Base-by-base conservation (phyloP, 2,113 vertebrate species). In the Chaetodon trifascialis region DNA sequence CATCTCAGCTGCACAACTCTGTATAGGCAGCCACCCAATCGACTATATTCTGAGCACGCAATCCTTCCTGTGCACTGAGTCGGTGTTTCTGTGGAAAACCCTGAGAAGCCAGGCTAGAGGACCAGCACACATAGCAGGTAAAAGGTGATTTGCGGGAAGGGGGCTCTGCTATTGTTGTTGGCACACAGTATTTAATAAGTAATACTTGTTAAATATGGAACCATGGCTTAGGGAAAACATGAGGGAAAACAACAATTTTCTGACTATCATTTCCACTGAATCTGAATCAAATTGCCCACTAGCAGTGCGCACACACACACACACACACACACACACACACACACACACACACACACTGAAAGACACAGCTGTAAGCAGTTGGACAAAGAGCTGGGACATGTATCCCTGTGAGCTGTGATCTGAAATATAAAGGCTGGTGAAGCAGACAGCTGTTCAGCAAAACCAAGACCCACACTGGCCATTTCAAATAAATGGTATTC, bases 21-120 rank as follows among this genome's bases (percentile, higher is more conserved):
- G 14, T 34, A 10, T 51, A 42, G n/a, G 63, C 56, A 68, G 72
- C 15, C 25, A 80, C 73, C 67, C 2, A 7, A 25, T 23, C 4
- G 17, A 73, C 34, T 70, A 54, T 76, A 79, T 83, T 80, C 83
- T 64, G 63, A 84, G 59, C 80, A 79, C 0, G 5, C 71, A 62
- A 16, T 30, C 58, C 58, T 44, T 77, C 38, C 52, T 36, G 30
- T 68, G 40, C 66, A 47, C 42, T 65, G 68, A 42, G 56, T 56
- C 77, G 36, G 15, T 38, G 66, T 49, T 76, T 69, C 63, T 65
- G 51, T 60, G 15, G 70, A 65, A 62, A 49, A 78, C 69, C 46
- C 65, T 44, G 17, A 30, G 34, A 67, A 46, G 16, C 49, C 36
- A 10, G 60, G 23, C 34, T 47, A 40, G 82, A 36, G 65, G 16